A percentile compares a stretch with the other conserved stretches of the same genome.
phyloP scores from a whole-genome alignment of 2,797 vertebrate species.

The Sebastes taczanowskii region DNA sequence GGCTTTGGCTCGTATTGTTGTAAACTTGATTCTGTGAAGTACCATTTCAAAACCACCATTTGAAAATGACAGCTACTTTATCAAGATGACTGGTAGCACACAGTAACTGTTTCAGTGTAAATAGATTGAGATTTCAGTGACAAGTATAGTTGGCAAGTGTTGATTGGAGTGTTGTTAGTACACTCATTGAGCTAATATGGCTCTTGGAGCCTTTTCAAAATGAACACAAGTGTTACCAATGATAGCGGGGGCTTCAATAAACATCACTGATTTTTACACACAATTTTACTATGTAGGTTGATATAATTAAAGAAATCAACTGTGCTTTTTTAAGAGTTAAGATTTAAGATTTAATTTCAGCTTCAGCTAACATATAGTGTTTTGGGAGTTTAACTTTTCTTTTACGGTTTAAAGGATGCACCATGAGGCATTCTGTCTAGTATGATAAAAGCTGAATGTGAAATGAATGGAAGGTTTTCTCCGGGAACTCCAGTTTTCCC shows the following conservation, averaged over 20 bases:
- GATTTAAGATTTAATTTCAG: neutral
- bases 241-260: neutral
- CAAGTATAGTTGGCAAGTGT: neutral
- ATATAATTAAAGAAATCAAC: neutral
- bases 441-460: no score
- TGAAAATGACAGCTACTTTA: slow-evolving; percentile 8
- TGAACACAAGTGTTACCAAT: slow-evolving; percentile 13
- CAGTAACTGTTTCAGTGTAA: neutral
- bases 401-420: no score
- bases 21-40: neutral
- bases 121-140: slow-evolving; percentile 2
- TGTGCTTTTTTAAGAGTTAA: neutral
- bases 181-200: slow-evolving; percentile 12
- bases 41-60: neutral
- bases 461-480: no score
- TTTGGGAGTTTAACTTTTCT: no score
- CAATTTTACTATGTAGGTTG: neutral
- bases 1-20: neutral
- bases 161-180: slow-evolving; percentile 51
- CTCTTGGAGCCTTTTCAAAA: slow-evolving; percentile 32
- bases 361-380: no score
- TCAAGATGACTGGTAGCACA: slow-evolving; percentile 6
- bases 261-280: neutral
- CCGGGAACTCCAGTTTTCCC: no score
- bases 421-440: no score